These are phyloP conservation scores for Perca schrenkii DNA, from an alignment of 2,113 vertebrate genomes.

Conservation along the genomic window DNA sequence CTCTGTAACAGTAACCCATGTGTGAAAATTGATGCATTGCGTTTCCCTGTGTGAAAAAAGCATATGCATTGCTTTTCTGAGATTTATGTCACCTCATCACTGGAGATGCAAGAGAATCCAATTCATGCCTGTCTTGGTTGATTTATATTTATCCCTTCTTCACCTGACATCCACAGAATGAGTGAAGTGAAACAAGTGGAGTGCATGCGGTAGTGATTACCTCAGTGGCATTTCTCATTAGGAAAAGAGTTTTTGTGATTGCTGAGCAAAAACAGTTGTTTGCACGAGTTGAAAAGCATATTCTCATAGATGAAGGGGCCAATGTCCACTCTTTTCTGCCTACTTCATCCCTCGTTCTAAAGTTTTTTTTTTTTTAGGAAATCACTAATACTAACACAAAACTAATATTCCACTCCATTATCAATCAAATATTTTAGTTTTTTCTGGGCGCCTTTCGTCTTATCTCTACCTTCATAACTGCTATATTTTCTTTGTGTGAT, in stretches of 20 bases:
- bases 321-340: neutral
- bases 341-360: neutral
- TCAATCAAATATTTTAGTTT: neutral
- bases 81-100: slow-evolving; percentile 46
- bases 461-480: neutral
- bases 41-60: slow-evolving; percentile 30
- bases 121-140: slow-evolving; percentile 38
- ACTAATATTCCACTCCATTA: neutral
- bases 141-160: slow-evolving; percentile 47
- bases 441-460: neutral
- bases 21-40: slow-evolving; percentile 34
- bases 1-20: slow-evolving; percentile 14
- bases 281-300: slow-evolving; percentile 12
- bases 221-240: slow-evolving; percentile 16
- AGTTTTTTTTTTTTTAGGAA: neutral
- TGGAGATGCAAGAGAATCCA: slow-evolving; percentile 37
- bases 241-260: slow-evolving; percentile 13
- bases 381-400: neutral
- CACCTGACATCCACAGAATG: slow-evolving; percentile 29
- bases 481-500: neutral
- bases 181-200: slow-evolving; percentile 4
- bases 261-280: slow-evolving; percentile 22
- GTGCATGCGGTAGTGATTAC: slow-evolving; percentile 7
- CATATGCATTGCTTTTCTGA: slow-evolving; percentile 40
- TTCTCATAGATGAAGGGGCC: slow-evolving; percentile 16